These are phyloP conservation scores for Coptotermes formosanus DNA, from an alignment of 1,140 invertebrate genomes.

Conservation along the genomic window DNA sequence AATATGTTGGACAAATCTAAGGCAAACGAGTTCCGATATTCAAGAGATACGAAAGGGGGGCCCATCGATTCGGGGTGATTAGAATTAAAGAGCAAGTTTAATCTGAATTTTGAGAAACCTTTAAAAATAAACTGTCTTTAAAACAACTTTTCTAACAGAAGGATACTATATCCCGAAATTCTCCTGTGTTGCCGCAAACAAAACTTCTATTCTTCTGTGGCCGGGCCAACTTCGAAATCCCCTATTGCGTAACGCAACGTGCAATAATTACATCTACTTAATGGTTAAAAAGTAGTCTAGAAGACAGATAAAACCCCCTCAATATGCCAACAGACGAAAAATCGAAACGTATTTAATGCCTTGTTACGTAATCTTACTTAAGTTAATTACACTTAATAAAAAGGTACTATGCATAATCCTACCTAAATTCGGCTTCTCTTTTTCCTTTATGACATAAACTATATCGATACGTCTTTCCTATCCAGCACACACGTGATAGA, in stretches of 20 bases:
- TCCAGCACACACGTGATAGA: neutral
- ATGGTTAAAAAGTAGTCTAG: neutral
- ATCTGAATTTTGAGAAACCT: too few relatives aligned
- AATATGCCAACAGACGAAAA: neutral
- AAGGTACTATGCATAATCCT: neutral
- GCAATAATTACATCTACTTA: neutral
- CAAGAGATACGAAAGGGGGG: too few relatives aligned
- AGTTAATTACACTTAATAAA: neutral
- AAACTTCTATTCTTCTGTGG: neutral
- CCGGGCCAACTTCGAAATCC: neutral
- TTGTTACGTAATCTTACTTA: neutral
- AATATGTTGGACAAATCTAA: too few relatives aligned
- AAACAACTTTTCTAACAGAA: too few relatives aligned
- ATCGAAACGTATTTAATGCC: neutral
- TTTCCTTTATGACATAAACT: neutral
- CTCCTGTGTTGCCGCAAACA: too few relatives aligned
- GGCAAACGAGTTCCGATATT: too few relatives aligned
- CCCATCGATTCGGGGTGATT: too few relatives aligned
- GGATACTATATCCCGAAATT: too few relatives aligned
- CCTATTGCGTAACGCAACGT: neutral
- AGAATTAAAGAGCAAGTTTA: too few relatives aligned
- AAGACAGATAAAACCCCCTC: neutral
- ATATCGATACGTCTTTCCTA: neutral
- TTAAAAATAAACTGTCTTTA: too few relatives aligned
- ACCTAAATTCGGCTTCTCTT: neutral